phyloP scores from a whole-genome alignment of 2,797 vertebrate species.

The Pteronotus mesoamericanus region DNA sequence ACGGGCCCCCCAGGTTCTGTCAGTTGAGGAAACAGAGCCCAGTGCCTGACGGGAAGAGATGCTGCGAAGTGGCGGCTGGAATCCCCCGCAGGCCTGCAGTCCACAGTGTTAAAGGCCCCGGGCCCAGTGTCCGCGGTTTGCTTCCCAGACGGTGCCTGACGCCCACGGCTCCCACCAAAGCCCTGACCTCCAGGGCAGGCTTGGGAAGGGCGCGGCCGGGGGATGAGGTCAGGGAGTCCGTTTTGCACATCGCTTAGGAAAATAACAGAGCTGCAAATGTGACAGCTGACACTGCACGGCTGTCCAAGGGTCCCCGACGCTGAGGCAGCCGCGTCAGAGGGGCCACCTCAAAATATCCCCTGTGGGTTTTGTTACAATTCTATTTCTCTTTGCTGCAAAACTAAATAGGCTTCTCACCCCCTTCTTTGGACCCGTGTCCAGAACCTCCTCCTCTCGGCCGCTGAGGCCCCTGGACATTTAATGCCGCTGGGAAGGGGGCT shows the following conservation, averaged over 20 bases:
- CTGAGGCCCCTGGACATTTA: background rate
- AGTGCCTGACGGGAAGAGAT: background rate
- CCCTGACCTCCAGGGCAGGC: background rate
- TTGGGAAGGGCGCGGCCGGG: background rate
- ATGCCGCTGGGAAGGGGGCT: fast-evolving
- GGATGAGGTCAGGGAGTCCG: background rate
- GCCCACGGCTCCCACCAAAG: background rate
- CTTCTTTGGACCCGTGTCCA: too few species aligned
- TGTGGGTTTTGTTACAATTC: background rate
- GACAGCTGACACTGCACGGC: fast-evolving
- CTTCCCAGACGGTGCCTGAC: too few species aligned
- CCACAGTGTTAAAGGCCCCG: too few species aligned
- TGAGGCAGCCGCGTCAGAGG: fast-evolving
- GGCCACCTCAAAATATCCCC: fast-evolving
- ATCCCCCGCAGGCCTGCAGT: fast-evolving
- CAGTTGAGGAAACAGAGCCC: too few species aligned
- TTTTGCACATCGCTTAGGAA: fast-evolving
- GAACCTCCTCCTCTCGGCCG: too few species aligned
- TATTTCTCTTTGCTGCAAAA: background rate
- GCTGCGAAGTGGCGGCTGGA: fast-evolving
- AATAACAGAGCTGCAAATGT: background rate
- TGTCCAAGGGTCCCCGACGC: fast-evolving
- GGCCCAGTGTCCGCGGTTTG: fast-evolving
- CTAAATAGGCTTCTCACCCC: background rate
- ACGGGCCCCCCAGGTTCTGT: background rate